phyloP scores from a whole-genome alignment of 2,888 invertebrate species.

The Laothoe populi region DNA sequence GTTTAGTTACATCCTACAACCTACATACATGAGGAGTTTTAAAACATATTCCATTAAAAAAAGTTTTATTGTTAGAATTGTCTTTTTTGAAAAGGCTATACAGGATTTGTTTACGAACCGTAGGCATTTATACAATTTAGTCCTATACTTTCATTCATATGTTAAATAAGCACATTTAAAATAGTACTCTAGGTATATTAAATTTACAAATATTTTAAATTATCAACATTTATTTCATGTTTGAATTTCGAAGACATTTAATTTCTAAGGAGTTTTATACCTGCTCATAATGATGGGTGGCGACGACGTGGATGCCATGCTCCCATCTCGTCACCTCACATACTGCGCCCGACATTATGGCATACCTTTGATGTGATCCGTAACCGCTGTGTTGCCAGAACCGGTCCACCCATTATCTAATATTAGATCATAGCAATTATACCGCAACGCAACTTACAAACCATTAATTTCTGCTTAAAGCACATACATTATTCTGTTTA shows the following conservation, averaged over 20 bases:
- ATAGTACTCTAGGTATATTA: too few relatives aligned
- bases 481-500: slow-evolving; percentile 3
- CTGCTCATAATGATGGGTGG: slow-evolving; percentile 14
- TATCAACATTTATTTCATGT: too few relatives aligned
- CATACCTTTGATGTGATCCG: slow-evolving; percentile 16
- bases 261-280: background rate
- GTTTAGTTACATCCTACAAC: too few relatives aligned
- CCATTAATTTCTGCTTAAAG: slow-evolving; percentile 13
- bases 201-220: background rate
- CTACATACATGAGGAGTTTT: too few relatives aligned
- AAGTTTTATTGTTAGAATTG: too few relatives aligned
- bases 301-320: slow-evolving; percentile 30
- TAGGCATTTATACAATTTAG: too few relatives aligned
- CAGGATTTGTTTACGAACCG: too few relatives aligned
- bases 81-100: too few relatives aligned
- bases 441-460: background rate
- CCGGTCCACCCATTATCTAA: slow-evolving; percentile 14
- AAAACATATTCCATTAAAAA: too few relatives aligned
- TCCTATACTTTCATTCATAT: too few relatives aligned
- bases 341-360: slow-evolving; percentile 19
- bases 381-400: slow-evolving; percentile 11
- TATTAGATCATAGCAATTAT: slow-evolving; percentile 10
- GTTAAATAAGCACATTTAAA: too few relatives aligned
- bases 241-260: background rate
- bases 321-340: slow-evolving; percentile 20